phyloP scores from a whole-genome alignment of 35 echinoderm and acorn worm genomes.

The Amphiura filiformis region DNA sequence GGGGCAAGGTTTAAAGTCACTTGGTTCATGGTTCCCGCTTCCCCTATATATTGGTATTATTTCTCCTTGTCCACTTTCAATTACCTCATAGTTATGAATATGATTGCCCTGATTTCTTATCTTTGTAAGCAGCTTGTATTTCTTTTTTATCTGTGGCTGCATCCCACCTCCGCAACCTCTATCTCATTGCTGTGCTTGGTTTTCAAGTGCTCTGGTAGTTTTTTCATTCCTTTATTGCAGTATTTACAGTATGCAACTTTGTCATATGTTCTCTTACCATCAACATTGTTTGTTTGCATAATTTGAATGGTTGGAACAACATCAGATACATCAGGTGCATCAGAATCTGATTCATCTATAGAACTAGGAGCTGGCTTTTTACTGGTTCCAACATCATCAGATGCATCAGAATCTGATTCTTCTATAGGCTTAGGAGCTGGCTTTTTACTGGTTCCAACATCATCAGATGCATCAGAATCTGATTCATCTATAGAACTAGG shows the following conservation, averaged over 20 bases:
- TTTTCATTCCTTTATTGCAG: conserved; percentile 38
- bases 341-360: too few species aligned
- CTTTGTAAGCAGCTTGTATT: conserved; percentile 13
- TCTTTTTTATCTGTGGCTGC: conserved; percentile 36
- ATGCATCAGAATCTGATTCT: too few species aligned
- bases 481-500: too few species aligned
- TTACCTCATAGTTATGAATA: conserved; percentile 47
- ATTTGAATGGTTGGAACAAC: not conserved
- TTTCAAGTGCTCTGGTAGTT: conserved; percentile 48
- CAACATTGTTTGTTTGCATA: conserved; percentile 30
- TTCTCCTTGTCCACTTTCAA: conserved; percentile 11
- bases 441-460: too few species aligned
- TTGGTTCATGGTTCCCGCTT: not conserved
- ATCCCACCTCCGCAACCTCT: conserved; percentile 21
- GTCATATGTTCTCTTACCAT: conserved; percentile 28
- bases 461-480: too few species aligned
- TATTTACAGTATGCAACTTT: conserved; percentile 41
- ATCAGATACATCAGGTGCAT: too few species aligned
- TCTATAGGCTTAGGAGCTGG: too few species aligned
- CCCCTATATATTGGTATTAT: conserved; percentile 42
- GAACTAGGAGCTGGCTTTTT: too few species aligned
- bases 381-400: too few species aligned
- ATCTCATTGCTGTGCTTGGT: conserved; percentile 27
- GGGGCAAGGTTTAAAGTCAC: conserved; percentile 51
- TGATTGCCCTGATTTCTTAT: conserved; percentile 44